phyloP scores from a whole-genome alignment of 2,113 vertebrate genomes.

The Tyrannus savana region DNA sequence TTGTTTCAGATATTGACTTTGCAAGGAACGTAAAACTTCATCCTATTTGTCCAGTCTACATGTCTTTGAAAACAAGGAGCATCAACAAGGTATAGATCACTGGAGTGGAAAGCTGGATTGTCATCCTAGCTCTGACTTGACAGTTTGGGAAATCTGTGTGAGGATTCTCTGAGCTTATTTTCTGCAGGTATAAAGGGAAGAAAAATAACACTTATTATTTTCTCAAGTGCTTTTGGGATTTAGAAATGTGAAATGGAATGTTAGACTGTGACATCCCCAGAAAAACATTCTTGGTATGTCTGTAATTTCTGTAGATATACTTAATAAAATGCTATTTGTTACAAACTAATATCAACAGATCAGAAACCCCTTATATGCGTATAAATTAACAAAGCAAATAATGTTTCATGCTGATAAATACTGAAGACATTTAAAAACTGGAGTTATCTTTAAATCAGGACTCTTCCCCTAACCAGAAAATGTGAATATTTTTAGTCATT shows the following conservation, averaged over 20 bases:
- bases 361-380: not conserved
- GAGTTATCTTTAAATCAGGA: not conserved
- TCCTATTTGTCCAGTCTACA: not conserved
- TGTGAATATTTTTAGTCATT: not conserved
- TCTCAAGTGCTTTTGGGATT: not conserved
- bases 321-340: not conserved
- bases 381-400: not conserved
- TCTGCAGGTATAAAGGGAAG: not conserved
- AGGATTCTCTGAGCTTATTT: not conserved
- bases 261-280: not conserved
- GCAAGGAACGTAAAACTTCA: not conserved
- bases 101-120: not conserved
- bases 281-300: not conserved
- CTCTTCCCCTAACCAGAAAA: not conserved
- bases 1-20: not conserved
- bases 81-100: not conserved
- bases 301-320: not conserved
- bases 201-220: conserved; percentile 15
- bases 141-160: not conserved
- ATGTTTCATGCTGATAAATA: not conserved
- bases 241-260: not conserved
- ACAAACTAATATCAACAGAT: not conserved
- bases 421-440: not conserved
- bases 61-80: not conserved
- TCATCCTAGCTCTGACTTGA: not conserved